Conservation (phyloP, 2,797 vertebrate species). For the Halcyon badia region DNA sequence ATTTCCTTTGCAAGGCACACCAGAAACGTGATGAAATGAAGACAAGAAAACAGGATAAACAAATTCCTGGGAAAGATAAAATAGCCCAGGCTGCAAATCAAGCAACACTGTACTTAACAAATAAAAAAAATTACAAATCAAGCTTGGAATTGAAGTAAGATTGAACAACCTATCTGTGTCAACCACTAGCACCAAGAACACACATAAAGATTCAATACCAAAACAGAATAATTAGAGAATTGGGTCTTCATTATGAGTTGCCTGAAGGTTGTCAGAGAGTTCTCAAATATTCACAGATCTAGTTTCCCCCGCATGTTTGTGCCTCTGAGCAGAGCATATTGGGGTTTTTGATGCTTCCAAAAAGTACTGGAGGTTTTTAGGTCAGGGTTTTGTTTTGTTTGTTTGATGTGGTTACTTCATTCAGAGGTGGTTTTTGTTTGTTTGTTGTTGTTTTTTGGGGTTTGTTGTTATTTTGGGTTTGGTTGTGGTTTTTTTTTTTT, state of each 20-base stretch:
- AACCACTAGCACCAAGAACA: background rate
- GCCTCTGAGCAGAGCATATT: background rate
- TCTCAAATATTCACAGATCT: background rate
- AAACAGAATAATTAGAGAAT: background rate
- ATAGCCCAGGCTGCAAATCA: background rate
- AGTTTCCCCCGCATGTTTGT: background rate
- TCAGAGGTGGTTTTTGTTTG: background rate
- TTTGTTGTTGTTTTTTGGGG: too few relatives aligned
- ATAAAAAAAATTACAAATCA: background rate
- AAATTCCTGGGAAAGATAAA: background rate
- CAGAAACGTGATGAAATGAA: background rate
- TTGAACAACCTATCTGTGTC: background rate
- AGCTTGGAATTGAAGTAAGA: background rate
- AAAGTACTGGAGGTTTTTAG: background rate
- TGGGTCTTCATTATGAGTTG: background rate
- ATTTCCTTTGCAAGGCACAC: background rate
- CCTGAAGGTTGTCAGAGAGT: background rate
- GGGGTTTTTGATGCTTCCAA: background rate
- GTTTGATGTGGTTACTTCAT: background rate
- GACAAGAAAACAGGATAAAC: background rate
- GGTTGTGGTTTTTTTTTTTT: background rate
- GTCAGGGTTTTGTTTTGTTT: background rate
- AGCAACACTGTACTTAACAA: background rate
- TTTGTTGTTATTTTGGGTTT: too few relatives aligned
- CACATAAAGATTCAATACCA: background rate